phyloP scores from a whole-genome alignment of 2,113 vertebrate genomes.

The Abramis brama region DNA sequence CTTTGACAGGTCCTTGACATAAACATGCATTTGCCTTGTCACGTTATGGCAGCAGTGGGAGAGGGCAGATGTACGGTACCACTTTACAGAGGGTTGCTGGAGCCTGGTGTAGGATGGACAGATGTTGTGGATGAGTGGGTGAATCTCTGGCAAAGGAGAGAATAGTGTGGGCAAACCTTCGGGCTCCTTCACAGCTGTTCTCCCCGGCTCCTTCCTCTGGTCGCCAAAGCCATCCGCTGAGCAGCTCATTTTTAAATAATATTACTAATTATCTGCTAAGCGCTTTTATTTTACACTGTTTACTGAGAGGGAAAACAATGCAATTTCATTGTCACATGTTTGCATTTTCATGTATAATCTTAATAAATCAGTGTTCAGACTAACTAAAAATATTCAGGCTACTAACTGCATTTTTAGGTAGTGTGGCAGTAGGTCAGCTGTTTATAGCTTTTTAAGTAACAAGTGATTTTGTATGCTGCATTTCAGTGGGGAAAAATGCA shows the following conservation, averaged over 20 bases:
- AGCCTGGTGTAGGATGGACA: constrained; percentile 59
- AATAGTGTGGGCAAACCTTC: constrained; percentile 44
- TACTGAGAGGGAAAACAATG: neutral
- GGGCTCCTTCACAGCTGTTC: constrained; percentile 51
- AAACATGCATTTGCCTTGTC: constrained; percentile 12
- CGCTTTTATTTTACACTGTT: constrained; percentile 16
- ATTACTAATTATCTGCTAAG: constrained; percentile 64
- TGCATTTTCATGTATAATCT: neutral
- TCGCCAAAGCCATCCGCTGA: constrained; percentile 51
- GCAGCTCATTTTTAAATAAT: constrained; percentile 63
- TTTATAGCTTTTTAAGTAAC: neutral
- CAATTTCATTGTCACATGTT: constrained; percentile 1
- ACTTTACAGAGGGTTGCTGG: neutral
- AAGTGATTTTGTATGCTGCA: neutral
- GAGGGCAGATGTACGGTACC: constrained; percentile 8
- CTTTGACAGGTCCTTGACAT: constrained; percentile 1
- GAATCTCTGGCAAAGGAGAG: constrained; percentile 45
- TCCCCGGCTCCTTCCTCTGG: constrained; percentile 50
- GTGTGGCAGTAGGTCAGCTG: neutral
- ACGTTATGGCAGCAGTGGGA: constrained; percentile 1
- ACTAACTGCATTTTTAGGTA: neutral
- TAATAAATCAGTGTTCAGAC: neutral
- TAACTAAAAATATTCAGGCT: neutral
- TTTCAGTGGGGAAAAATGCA: neutral
- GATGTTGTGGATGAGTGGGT: constrained; percentile 63